These are phyloP conservation scores for Cyclopterus lumpus DNA, from an alignment of 2,797 vertebrate species.

Conservation along the genomic window DNA sequence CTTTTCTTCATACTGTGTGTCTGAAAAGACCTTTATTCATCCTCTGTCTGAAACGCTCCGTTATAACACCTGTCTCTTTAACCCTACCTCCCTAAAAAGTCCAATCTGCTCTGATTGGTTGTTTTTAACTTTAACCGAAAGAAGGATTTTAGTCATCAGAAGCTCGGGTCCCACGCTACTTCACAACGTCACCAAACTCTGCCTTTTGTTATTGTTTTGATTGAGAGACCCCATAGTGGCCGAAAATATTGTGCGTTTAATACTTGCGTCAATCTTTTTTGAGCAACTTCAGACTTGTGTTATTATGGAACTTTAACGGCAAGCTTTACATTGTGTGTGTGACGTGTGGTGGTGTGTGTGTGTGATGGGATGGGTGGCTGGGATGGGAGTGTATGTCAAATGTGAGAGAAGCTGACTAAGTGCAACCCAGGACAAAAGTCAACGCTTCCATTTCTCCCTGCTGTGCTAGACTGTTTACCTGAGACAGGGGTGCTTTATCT, in stretches of 20 bases:
- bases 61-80: not conserved
- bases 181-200: not conserved
- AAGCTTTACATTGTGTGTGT: not conserved
- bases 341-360: not conserved
- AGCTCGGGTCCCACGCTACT: not conserved
- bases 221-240: not conserved
- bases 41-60: not conserved
- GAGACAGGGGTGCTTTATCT: slow-evolving; percentile 82
- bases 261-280: not conserved
- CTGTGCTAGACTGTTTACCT: slow-evolving; percentile 78
- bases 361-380: slow-evolving; percentile 1
- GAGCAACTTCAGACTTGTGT: not conserved
- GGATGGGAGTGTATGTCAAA: slow-evolving; percentile 26
- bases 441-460: slow-evolving; percentile 72
- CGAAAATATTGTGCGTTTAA: not conserved
- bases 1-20: not conserved
- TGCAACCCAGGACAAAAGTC: slow-evolving; percentile 71
- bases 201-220: not conserved
- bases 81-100: not conserved
- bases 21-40: not conserved
- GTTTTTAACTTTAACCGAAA: not conserved
- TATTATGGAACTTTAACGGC: not conserved
- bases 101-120: not conserved
- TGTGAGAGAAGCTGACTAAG: slow-evolving; percentile 67
- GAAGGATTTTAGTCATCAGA: not conserved